Conservation (phyloP, 2,888 invertebrate genomes). For the Drosophila ustulata region DNA sequence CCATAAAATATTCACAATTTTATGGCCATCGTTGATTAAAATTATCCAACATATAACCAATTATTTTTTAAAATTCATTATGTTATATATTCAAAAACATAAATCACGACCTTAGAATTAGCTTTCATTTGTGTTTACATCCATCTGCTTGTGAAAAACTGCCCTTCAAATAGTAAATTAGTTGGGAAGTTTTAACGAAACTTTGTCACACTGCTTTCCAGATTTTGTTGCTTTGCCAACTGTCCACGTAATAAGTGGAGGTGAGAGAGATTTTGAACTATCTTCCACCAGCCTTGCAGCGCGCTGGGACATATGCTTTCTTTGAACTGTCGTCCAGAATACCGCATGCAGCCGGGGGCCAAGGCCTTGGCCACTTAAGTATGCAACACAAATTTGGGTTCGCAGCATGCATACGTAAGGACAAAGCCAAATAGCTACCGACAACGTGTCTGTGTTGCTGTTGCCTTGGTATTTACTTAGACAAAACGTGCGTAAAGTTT, state of each 20-base stretch:
- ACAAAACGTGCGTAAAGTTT: conserved; percentile 81
- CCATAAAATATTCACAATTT: background rate
- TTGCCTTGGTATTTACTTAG: conserved; percentile 68
- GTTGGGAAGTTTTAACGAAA: conserved; percentile 1
- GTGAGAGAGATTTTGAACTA: conserved; percentile 1
- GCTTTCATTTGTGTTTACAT: background rate
- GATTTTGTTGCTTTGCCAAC: conserved; percentile 15
- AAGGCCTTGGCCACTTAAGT: conserved; percentile 65
- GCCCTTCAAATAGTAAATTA: conserved; percentile 2
- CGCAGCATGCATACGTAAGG: conserved; percentile 64
- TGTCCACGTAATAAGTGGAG: conserved; percentile 43
- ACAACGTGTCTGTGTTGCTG: conserved; percentile 31
- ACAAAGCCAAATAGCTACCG: conserved; percentile 42
- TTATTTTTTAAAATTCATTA: background rate
- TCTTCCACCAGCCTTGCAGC: background rate
- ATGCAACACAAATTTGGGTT: conserved; percentile 66
- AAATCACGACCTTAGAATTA: background rate
- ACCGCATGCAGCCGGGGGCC: conserved; percentile 23
- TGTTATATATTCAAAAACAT: background rate
- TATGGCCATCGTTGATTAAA: background rate
- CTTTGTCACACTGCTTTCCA: background rate
- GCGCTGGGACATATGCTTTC: conserved; percentile 28
- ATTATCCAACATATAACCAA: background rate
- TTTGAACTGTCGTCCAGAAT: conserved; percentile 28
- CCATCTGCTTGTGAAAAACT: background rate